Conservation (phyloP, 2,888 invertebrate species). For the Drosophila peninsularis region DNA sequence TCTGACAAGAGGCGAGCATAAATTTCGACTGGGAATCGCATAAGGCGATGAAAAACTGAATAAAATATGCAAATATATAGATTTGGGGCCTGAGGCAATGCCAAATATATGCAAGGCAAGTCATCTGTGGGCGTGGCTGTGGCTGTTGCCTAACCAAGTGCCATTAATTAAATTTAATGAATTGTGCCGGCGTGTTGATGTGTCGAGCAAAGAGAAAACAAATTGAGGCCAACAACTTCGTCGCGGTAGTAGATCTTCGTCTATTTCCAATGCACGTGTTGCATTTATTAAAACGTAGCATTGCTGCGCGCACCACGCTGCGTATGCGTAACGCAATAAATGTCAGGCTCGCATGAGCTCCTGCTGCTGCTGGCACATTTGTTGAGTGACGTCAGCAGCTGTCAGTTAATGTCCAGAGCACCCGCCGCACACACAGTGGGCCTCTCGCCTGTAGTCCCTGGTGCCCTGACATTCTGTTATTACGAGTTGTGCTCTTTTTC, state of each 20-base stretch:
- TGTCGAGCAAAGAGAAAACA: constrained; percentile 23
- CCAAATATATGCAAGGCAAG: constrained; percentile 24
- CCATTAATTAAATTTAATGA: constrained; percentile 76
- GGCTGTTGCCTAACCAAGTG: constrained; percentile 37
- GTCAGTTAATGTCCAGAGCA: constrained; percentile 45
- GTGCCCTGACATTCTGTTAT: constrained; percentile 12
- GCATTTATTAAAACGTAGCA: constrained; percentile 31
- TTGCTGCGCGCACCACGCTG: constrained; percentile 8
- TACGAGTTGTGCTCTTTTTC: constrained; percentile 23
- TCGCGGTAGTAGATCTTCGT: constrained; percentile 36
- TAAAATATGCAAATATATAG: constrained; percentile 47
- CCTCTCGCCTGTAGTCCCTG: constrained; percentile 18
- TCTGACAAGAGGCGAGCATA: neutral
- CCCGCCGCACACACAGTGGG: constrained; percentile 20
- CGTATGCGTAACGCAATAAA: constrained; percentile 52
- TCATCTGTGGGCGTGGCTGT: too few species aligned
- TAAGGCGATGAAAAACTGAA: constrained; percentile 4
- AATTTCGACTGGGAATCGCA: constrained; percentile 26
- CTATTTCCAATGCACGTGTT: constrained; percentile 32
- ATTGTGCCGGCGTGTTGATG: constrained; percentile 71
- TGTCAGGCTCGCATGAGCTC: constrained; percentile 36
- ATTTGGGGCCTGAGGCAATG: neutral
- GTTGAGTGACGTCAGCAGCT: constrained; percentile 62
- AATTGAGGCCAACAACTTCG: constrained; percentile 37
- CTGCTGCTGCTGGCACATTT: constrained; percentile 10